Evolutionary conservation across 2,113 vertebrate genomes (phyloP).

Genomic region (Psittacus erithacus): DNA sequence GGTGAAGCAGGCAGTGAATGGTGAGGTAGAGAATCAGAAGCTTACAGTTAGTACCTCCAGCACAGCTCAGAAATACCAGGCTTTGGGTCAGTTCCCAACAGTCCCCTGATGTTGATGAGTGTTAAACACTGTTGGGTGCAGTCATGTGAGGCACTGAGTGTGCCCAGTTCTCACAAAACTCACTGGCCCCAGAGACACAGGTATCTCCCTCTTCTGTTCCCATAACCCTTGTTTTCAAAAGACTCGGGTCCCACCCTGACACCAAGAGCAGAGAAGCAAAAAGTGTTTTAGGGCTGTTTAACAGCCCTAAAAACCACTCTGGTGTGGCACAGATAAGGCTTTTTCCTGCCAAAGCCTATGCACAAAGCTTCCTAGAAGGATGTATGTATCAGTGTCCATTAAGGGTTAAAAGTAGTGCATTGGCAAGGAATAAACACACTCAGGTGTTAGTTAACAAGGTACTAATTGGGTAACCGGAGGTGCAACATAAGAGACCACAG

Average conservation of each 20-base stretch:
- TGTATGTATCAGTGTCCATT: neutral
- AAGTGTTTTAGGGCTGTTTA: neutral
- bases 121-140: neutral
- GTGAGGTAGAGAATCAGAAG: neutral
- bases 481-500: conserved; percentile 26
- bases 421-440: conserved; percentile 17
- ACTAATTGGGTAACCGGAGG: conserved; percentile 57
- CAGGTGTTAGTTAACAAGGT: conserved; percentile 41
- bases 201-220: neutral
- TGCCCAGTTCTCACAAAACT: neutral
- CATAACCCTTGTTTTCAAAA: neutral
- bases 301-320: neutral
- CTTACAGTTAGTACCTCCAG: neutral
- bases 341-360: neutral
- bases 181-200: neutral
- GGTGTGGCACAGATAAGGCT: neutral
- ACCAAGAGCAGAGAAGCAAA: neutral
- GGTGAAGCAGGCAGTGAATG: neutral
- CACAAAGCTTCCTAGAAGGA: neutral
- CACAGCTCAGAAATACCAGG: neutral
- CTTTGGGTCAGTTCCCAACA: neutral
- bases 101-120: neutral
- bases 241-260: neutral
- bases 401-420: neutral
- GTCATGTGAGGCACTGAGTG: neutral